Percentiles rank a stretch among this genome's conserved stretches.
phyloP scores from a whole-genome alignment of 2,888 invertebrate species.

The Habroteleia sp. region DNA sequence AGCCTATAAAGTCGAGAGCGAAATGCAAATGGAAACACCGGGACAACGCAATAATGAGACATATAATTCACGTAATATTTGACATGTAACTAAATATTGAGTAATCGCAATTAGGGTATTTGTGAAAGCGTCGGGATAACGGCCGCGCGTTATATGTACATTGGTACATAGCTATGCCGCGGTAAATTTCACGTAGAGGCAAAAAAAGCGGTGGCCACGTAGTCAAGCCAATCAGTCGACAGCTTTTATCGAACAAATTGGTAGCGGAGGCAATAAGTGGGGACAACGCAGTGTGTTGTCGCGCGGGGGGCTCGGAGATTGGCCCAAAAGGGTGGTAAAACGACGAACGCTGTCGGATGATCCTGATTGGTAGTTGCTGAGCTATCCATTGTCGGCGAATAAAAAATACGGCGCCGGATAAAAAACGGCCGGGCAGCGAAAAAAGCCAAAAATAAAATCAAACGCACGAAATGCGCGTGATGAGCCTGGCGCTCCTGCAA shows the following conservation, averaged over 20 bases:
- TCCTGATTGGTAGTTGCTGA: constrained; percentile 80
- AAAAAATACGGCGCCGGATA: constrained; percentile 58
- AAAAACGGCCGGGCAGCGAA: constrained; percentile 8
- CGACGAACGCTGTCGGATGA: constrained; percentile 77
- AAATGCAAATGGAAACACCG: constrained; percentile 41
- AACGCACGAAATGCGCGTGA: constrained; percentile 34
- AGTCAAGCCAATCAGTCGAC: constrained; percentile 78
- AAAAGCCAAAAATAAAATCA: constrained; percentile 40
- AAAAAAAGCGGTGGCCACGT: constrained; percentile 74
- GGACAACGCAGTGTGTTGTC: constrained; percentile 33
- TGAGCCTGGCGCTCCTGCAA: constrained; percentile 36
- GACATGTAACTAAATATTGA: constrained; percentile 60
- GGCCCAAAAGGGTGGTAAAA: constrained; percentile 60
- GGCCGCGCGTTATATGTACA: constrained; percentile 58
- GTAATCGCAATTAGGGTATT: constrained; percentile 61
- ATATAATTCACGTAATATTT: constrained; percentile 58
- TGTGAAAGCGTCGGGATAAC: constrained; percentile 50
- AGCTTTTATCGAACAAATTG: constrained; percentile 79
- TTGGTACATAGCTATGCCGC: constrained; percentile 61
- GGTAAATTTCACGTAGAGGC: constrained; percentile 71
- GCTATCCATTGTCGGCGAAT: constrained; percentile 73
- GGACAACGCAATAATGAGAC: constrained; percentile 49
- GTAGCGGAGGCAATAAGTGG: constrained; percentile 73
- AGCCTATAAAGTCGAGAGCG: constrained; percentile 5
- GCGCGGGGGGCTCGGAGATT: constrained; percentile 44